Conservation (phyloP, 2,888 invertebrate genomes). For the Leptinotarsa tumamoca region DNA sequence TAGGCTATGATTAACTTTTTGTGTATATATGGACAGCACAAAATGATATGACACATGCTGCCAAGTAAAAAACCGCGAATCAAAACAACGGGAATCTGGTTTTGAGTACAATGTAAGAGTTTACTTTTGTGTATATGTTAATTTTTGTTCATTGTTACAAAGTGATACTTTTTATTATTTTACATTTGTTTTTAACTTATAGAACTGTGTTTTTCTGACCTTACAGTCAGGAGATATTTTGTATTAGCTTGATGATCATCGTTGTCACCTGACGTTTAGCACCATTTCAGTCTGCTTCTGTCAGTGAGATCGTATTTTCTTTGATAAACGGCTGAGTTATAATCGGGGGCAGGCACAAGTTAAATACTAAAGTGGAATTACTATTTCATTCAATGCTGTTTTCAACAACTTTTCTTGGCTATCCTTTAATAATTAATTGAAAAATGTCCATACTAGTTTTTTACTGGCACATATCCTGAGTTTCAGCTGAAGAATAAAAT, state of each 20-base stretch:
- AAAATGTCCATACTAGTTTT: too few species aligned
- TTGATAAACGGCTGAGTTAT: neutral
- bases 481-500: too few species aligned
- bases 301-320: constrained; percentile 59
- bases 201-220: constrained; percentile 52
- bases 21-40: constrained; percentile 27
- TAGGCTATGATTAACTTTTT: constrained; percentile 24
- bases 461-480: too few species aligned
- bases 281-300: constrained; percentile 57
- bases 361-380: neutral
- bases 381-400: neutral
- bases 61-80: neutral
- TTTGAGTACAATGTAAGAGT: constrained; percentile 52
- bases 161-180: constrained; percentile 64
- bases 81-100: constrained; percentile 18
- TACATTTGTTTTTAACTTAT: constrained; percentile 63
- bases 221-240: constrained; percentile 53
- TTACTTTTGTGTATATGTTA: constrained; percentile 62
- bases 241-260: constrained; percentile 53
- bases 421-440: too few species aligned
- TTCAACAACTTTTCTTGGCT: neutral
- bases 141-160: constrained; percentile 64
- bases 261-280: constrained; percentile 52
- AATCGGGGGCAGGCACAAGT: constrained; percentile 2
- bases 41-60: constrained; percentile 15